A percentile compares a stretch with the other conserved stretches of the same genome.
These are phyloP conservation scores for Galeopsomyia nigrocyanea DNA, from an alignment of 2,888 invertebrate genomes.

Conservation along the genomic window DNA sequence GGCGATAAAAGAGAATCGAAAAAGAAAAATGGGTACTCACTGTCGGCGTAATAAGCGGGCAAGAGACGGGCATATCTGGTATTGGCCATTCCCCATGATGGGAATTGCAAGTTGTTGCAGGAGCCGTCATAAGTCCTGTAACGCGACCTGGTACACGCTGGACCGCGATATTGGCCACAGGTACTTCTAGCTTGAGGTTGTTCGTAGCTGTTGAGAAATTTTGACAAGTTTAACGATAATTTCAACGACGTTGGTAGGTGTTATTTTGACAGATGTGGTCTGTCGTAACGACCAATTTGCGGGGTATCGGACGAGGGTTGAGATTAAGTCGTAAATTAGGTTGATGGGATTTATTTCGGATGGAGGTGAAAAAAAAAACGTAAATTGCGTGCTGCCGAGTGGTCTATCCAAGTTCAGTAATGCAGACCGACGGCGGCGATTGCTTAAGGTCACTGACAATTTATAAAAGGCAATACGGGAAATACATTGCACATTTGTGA, in stretches of 20 bases:
- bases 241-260: no score
- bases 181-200: background rate
- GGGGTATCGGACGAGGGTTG: background rate
- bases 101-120: constrained; percentile 91
- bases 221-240: no score
- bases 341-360: background rate
- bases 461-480: no score
- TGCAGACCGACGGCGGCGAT: no score
- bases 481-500: no score
- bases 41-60: constrained; percentile 78
- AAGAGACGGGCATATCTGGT: constrained; percentile 78
- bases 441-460: no score
- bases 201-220: background rate
- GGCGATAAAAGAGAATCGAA: no score
- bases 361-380: background rate
- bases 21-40: constrained; percentile 65
- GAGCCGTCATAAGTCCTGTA: constrained; percentile 91
- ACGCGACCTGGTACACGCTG: constrained; percentile 70
- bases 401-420: no score
- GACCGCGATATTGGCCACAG: constrained; percentile 29
- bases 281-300: background rate
- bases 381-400: no score
- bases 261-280: no score
- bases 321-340: background rate
- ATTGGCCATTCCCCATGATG: constrained; percentile 85